Evolutionary conservation across 2,888 invertebrate species (phyloP).

Genomic region (Brachyptera risi): DNA sequence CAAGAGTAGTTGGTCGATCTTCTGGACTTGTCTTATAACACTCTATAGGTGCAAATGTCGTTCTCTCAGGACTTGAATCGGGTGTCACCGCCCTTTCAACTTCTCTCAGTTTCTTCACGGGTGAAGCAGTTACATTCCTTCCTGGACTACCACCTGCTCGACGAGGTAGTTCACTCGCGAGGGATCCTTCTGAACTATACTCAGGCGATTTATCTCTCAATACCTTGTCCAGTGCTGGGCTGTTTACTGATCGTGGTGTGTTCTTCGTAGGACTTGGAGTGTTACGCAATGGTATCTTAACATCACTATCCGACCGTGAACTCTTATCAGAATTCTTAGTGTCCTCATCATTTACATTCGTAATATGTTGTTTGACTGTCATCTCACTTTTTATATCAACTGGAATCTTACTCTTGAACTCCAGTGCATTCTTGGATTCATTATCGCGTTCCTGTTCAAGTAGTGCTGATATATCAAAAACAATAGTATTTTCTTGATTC

Average conservation of each 20-base stretch:
- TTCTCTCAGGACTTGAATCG: conserved; percentile 38
- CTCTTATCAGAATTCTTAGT: not conserved
- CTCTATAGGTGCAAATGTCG: conserved; percentile 38
- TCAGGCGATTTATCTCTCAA: conserved; percentile 39
- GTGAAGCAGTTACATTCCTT: too few species aligned
- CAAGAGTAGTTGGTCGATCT: not conserved
- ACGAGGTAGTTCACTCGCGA: conserved; percentile 37
- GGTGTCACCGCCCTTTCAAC: conserved; percentile 23
- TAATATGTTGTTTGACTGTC: not conserved
- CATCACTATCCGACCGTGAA: not conserved
- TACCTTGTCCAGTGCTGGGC: conserved; percentile 4
- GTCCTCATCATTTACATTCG: not conserved
- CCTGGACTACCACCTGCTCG: conserved; percentile 6
- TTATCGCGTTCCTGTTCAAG: not conserved
- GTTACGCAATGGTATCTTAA: too few species aligned
- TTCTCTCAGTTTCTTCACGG: not conserved
- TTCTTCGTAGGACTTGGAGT: not conserved
- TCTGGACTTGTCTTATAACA: conserved; percentile 36
- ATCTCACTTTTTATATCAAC: too few species aligned
- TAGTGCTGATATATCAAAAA: not conserved
- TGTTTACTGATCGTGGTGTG: not conserved
- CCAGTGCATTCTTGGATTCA: not conserved
- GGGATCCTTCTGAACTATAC: conserved; percentile 40
- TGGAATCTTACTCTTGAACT: too few species aligned
- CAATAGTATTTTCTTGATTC: not conserved